Conservation (phyloP, 2,888 invertebrate genomes). For the Eupsilia transversa region DNA sequence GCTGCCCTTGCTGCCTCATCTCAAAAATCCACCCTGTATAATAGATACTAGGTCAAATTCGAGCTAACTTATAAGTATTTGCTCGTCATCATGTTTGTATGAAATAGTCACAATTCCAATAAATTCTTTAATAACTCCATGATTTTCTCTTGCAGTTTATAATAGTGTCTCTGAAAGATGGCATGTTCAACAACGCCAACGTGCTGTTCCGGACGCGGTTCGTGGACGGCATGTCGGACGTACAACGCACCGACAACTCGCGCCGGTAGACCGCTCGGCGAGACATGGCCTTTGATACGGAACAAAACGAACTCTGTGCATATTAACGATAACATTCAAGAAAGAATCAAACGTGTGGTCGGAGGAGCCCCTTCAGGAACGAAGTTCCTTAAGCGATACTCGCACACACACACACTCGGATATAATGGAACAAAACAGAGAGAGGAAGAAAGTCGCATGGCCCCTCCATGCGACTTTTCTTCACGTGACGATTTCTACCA, state of each 20-base stretch:
- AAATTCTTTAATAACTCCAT: neutral
- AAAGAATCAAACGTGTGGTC: neutral
- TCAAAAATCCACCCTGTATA: too few relatives aligned
- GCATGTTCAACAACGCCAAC: conserved; percentile 99
- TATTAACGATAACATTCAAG: too few relatives aligned
- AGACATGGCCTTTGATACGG: neutral
- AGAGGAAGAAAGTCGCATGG: too few relatives aligned
- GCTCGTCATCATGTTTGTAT: neutral
- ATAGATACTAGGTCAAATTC: too few relatives aligned
- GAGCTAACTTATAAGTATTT: too few relatives aligned
- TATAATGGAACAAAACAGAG: too few relatives aligned
- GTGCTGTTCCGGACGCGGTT: conserved; percentile 98
- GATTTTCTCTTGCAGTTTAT: conserved; percentile 94
- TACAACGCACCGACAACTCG: conserved; percentile 91
- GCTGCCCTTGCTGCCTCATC: too few relatives aligned
- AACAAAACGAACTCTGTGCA: neutral
- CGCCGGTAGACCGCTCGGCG: conserved; percentile 57
- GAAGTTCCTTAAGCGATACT: too few relatives aligned
- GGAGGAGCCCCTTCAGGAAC: too few relatives aligned
- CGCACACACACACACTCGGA: too few relatives aligned
- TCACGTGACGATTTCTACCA: too few relatives aligned
- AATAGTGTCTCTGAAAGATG: conserved; percentile 99
- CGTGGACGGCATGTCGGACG: conserved; percentile 98
- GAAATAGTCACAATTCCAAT: neutral
- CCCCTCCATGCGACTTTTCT: too few relatives aligned